phyloP scores from a whole-genome alignment of 2,888 invertebrate species.

The Caenorhabditis panamensis region DNA sequence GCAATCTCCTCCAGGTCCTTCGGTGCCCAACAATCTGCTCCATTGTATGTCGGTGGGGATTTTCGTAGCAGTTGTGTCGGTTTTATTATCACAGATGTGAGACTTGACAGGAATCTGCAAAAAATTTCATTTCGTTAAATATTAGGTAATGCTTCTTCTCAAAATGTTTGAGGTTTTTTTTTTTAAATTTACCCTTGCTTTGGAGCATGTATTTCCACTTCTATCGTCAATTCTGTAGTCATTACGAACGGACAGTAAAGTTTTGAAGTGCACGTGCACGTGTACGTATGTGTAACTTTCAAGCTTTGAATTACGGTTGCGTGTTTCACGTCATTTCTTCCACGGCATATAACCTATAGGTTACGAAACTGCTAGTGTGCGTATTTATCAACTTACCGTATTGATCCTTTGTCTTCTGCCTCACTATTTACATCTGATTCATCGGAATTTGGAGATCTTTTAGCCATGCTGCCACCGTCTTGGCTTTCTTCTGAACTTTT shows the following conservation, averaged over 20 bases:
- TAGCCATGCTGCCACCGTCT: conserved; percentile 27
- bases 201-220: background rate
- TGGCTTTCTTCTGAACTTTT: conserved; percentile 23
- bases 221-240: conserved; percentile 1
- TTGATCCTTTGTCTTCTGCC: conserved; percentile 32
- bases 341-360: no score
- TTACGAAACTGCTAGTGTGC: no score
- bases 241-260: no score
- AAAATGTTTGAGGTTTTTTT: background rate
- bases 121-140: no score
- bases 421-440: conserved; percentile 22
- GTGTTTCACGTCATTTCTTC: no score
- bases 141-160: no score
- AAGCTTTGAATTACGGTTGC: no score
- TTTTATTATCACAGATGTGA: conserved; percentile 49
- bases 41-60: conserved; percentile 14
- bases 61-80: conserved; percentile 21
- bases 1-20: conserved; percentile 59
- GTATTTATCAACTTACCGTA: no score
- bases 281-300: no score
- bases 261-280: no score
- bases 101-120: conserved; percentile 55
- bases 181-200: background rate
- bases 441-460: conserved; percentile 20
- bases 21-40: conserved; percentile 62